Evolutionary conservation across 2,888 invertebrate genomes (phyloP), one percentile per base, ranked within the genome.

Genomic region (Amitus sp.): DNA sequence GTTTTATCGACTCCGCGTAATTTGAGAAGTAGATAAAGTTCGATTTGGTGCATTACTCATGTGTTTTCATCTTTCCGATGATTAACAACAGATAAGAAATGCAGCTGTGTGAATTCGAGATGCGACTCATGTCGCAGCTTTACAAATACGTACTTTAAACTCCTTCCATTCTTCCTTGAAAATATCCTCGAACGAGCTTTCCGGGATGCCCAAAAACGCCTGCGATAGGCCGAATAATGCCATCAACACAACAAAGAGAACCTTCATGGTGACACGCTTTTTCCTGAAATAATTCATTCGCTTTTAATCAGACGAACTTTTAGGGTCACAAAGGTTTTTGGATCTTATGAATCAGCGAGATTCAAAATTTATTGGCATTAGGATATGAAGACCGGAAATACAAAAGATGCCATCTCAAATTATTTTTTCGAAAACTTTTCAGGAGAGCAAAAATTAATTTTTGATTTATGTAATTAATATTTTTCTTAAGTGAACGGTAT

Each of bases 131-230:
- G 9, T 4, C 2, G 12, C 10, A 13, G 19, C 6, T 42, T 17
- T 42, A 42, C 19, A 42, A 19, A 17, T 39, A 15, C 40, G 37
- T 85, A 92, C 92, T 88, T 92, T 93, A 76, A 88, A 93, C 0
- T 88, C 84, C n/a, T 83, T 83, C 92, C 92, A 93, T 83, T 93
- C 93, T 76, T 91, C 90, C 66, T 84, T 84, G 47, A 93, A 85
- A 62, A 94, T 85, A 73, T 94, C 91, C 67, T 87, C 84, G 74
- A 91, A 88, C 55, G 90, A 89, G n/a, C n/a, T n/a, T n/a, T n/a
- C n/a, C n/a, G n/a, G n/a, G n/a, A n/a, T n/a, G n/a, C n/a, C n/a
- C n/a, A n/a, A n/a, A 45, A 93, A 86, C 2, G 91, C 90, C 48
- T 87, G 86, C 27, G 84, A 85, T 1, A 85, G 84, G 62, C 87